A percentile compares a stretch with the other conserved stretches of the same genome.
Evolutionary conservation across 2,113 vertebrate genomes (phyloP).

Genomic region (Zingel zingel): DNA sequence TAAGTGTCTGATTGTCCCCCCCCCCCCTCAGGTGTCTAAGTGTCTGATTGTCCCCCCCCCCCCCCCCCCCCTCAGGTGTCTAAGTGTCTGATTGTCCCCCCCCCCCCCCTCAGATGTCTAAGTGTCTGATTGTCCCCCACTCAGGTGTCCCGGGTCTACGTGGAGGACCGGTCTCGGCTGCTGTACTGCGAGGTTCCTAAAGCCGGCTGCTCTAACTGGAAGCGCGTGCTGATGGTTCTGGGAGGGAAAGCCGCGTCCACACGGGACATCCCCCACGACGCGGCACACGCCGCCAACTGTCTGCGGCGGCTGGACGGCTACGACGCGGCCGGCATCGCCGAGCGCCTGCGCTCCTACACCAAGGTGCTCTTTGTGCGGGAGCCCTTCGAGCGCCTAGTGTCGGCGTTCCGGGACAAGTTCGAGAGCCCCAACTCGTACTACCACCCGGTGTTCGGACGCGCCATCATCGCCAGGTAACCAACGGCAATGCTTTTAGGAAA

Average conservation of each 20-base stretch:
- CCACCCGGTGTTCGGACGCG: conserved; percentile 92
- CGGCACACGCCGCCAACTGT: conserved; percentile 89
- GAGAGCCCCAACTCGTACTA: conserved; percentile 96
- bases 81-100: too few relatives aligned
- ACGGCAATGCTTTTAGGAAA: too few relatives aligned
- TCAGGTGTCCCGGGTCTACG: conserved; percentile 89
- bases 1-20: too few relatives aligned
- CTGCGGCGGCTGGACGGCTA: conserved; percentile 89
- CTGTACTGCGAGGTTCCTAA: conserved; percentile 97
- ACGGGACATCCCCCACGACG: conserved; percentile 87
- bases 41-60: too few relatives aligned
- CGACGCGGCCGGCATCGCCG: conserved; percentile 81
- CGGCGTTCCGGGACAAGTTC: conserved; percentile 95
- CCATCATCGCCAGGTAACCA: conserved; percentile 88
- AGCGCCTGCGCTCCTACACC: conserved; percentile 90
- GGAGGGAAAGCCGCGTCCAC: conserved; percentile 87
- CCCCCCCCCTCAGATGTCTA: too few relatives aligned
- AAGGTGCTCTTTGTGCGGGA: conserved; percentile 94
- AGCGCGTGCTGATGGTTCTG: conserved; percentile 94
- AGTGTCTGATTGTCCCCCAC: too few relatives aligned
- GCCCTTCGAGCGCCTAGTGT: conserved; percentile 94
- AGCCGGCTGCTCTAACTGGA: conserved; percentile 97
- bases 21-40: too few relatives aligned
- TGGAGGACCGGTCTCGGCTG: conserved; percentile 90
- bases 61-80: too few relatives aligned